phyloP scores from a whole-genome alignment of 2,797 vertebrate genomes.

The Ciconia nigra region DNA sequence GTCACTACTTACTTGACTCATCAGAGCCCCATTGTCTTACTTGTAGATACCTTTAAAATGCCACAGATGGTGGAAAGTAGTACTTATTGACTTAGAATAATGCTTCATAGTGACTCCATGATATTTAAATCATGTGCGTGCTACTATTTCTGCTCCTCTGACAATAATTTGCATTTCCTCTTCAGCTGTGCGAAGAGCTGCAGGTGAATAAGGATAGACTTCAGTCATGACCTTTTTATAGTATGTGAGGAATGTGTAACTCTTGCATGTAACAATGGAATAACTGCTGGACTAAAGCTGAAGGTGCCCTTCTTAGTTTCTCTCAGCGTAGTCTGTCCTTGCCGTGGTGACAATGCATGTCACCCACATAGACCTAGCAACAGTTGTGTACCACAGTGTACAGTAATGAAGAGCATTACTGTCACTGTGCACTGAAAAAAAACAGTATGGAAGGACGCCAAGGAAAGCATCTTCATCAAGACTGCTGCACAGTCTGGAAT shows the following conservation, averaged over 20 bases:
- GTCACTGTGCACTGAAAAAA: not conserved
- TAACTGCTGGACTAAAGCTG: not conserved
- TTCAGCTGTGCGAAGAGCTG: not conserved
- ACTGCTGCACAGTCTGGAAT: not conserved
- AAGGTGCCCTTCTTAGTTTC: not conserved
- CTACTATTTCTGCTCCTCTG: not conserved
- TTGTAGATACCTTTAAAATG: not conserved
- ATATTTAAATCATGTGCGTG: not conserved
- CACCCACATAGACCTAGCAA: not conserved
- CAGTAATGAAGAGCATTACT: not conserved
- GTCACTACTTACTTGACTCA: not conserved
- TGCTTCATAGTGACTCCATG: not conserved
- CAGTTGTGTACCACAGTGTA: too few relatives aligned
- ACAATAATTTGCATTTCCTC: not conserved
- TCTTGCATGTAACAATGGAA: not conserved
- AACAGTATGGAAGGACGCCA: not conserved
- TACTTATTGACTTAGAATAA: not conserved
- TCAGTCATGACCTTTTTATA: not conserved
- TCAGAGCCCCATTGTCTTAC: not conserved
- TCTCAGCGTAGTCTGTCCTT: not conserved
- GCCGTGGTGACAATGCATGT: rapidly evolving
- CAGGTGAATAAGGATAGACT: not conserved
- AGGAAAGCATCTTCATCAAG: not conserved
- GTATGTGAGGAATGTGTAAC: not conserved
- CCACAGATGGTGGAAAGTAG: not conserved